These are phyloP conservation scores for Eriocheir sinensis DNA, from an alignment of 1,140 invertebrate species.

Conservation along the genomic window DNA sequence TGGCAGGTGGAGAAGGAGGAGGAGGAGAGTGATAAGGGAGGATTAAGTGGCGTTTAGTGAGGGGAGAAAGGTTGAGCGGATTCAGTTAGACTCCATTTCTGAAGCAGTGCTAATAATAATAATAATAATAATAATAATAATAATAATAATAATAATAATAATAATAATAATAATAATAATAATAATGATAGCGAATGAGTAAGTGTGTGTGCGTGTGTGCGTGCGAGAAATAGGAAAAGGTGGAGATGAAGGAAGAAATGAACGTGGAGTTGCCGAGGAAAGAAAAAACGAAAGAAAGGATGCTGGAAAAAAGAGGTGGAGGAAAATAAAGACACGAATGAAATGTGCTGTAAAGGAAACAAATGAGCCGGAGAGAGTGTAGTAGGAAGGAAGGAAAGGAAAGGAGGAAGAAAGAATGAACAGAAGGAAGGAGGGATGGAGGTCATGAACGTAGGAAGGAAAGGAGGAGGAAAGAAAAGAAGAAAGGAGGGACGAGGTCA, in stretches of 20 bases:
- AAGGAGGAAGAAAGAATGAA: neutral
- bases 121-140: slow-evolving; percentile 12
- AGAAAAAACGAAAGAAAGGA: too few species aligned
- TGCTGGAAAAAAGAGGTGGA: neutral
- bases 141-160: neutral
- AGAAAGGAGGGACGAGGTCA: too few species aligned
- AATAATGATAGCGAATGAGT: neutral
- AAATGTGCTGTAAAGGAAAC: neutral
- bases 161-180: slow-evolving; percentile 28
- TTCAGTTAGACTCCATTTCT: neutral
- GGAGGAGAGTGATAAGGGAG: neutral
- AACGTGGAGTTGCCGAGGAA: too few species aligned
- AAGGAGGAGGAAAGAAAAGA: too few species aligned
- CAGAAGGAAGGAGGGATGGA: too few species aligned
- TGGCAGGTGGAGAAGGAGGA: too few species aligned
- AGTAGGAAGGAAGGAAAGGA: neutral
- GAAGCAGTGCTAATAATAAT: neutral
- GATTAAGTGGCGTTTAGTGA: neutral
- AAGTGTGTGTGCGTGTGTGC: neutral
- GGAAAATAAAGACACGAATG: neutral
- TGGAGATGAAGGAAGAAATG: neutral
- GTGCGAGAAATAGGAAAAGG: neutral
- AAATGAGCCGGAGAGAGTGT: neutral
- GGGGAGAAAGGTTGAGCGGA: neutral
- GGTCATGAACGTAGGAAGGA: too few species aligned